Base-by-base conservation (phyloP, 2,797 vertebrate genomes). In the Phaenicophaeus curvirostris region DNA sequence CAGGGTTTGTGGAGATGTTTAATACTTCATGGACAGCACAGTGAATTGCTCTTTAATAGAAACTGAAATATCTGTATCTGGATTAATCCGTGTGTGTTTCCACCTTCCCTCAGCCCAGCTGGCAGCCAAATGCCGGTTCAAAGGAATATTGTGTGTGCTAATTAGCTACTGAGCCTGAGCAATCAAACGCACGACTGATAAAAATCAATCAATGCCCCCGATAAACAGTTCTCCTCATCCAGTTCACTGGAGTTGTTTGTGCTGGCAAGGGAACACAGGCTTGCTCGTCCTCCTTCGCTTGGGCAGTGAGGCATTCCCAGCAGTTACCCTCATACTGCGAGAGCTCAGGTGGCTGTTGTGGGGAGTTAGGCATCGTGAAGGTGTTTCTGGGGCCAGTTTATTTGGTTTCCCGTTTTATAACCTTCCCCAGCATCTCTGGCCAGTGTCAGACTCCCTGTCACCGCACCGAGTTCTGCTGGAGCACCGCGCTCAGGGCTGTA, bases 31-130 rank as follows among this genome's bases (percentile, higher is more conserved):
- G 48, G 83, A 62, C 88, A 48, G 62, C 25, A 65, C 65, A 69
- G 87, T 93, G 85, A 93, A 96, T 91, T 73, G n/a, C 35, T 42
- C 55, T 89, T 89, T 94, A 92, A 92, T 73, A 84, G 90, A 82
- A 69, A n/a, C 87, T 93, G 96, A 80, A 93, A n/a, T n/a, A n/a
- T n/a, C n/a, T n/a, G 2, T 13, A 4, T 17, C 72, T 5, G 23
- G 48, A 30, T n/a, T 68, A 39, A 79, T 9, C 46, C 15, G 50
- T n/a, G 68, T 18, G 77, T 66, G 68, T 75, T 44, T 48, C 80
- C 76, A 59, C 21, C 42, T 84, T 31, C 48, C 19, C 6, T 23
- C 31, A 31, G 30, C 53, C 76, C 55, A 46, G 18, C 44, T 28
- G 54, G 63, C 83, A 91, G 71, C 71, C 41, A 33, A 11, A 28